Percentiles rank a stretch among this genome's conserved stretches.
Conservation (phyloP, 2,113 vertebrate species). For the Myotis brandtii region DNA sequence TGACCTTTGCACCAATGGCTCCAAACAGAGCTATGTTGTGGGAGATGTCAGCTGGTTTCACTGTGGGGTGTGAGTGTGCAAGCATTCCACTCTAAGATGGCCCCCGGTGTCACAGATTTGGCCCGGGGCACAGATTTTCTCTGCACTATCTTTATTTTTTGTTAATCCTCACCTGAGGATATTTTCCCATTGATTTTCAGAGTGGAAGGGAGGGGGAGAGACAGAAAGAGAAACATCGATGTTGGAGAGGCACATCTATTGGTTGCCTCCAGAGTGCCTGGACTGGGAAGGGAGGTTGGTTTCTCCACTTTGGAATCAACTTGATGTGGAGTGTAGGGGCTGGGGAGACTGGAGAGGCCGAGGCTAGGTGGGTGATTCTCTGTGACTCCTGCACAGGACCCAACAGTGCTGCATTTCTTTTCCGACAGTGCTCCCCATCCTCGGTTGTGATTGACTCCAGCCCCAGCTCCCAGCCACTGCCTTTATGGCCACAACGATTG, state of each 20-base stretch:
- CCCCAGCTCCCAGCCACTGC: no score
- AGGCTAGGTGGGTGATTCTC: neutral
- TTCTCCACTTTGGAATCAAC: no score
- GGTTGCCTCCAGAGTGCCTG: no score
- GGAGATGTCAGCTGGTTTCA: neutral
- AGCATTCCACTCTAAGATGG: neutral
- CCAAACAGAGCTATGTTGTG: neutral
- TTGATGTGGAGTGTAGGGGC: neutral
- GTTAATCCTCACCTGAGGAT: no score
- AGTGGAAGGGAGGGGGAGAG: no score
- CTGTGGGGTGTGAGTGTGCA: neutral
- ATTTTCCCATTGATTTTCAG: no score
- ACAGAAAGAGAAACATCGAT: no score
- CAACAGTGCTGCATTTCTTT: no score
- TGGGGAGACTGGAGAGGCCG: neutral
- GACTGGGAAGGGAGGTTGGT: neutral
- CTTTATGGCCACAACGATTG: neutral
- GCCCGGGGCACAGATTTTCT: neutral
- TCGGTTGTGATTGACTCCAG: neutral
- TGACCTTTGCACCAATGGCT: neutral
- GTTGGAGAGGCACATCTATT: no score
- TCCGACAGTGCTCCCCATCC: no score
- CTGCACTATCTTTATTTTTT: neutral
- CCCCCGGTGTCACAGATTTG: neutral
- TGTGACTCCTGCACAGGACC: neutral